Percentiles rank a stretch among this genome's conserved stretches.
Evolutionary conservation across 1,140 invertebrate species (phyloP).

Genomic region (Lepidotrigona ventralis): DNA sequence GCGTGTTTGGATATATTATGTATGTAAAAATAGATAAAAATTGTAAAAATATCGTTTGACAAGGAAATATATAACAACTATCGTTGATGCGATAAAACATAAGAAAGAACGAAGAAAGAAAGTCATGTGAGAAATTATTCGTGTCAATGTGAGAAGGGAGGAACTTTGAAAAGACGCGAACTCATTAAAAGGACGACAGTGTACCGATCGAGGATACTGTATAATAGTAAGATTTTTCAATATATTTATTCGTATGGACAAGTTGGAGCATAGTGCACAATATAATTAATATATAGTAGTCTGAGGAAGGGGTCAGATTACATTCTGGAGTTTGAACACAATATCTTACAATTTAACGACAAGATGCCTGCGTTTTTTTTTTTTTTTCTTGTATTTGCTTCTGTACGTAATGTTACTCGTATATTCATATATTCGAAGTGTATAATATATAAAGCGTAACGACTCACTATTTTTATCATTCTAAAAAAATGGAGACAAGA

Average conservation of each 20-base stretch:
- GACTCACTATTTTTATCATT: slow-evolving; percentile 75
- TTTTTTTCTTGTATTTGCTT: slow-evolving; percentile 67
- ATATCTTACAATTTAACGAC: slow-evolving; percentile 80
- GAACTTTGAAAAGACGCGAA: not conserved
- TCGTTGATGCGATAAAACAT: not conserved
- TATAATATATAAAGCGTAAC: slow-evolving; percentile 77
- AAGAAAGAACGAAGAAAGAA: not conserved
- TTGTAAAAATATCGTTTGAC: not conserved
- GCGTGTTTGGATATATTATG: no score
- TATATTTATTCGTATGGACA: slow-evolving; percentile 43
- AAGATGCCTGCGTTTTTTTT: slow-evolving; percentile 75
- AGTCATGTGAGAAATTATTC: not conserved
- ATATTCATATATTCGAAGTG: slow-evolving; percentile 74
- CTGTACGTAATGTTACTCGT: slow-evolving; percentile 74
- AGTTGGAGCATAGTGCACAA: slow-evolving; percentile 42
- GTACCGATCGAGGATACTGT: slow-evolving; percentile 1
- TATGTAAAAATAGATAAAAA: not conserved
- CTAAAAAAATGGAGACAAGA: slow-evolving; percentile 74
- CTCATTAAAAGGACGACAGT: not conserved
- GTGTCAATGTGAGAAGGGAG: not conserved
- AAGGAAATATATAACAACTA: not conserved
- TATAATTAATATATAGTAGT: slow-evolving; percentile 76
- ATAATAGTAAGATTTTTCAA: slow-evolving; percentile 72
- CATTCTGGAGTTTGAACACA: slow-evolving; percentile 79
- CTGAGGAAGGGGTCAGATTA: slow-evolving; percentile 77